These are phyloP conservation scores for Holotrichia oblita DNA, from an alignment of 1,140 invertebrate species.

Conservation along the genomic window DNA sequence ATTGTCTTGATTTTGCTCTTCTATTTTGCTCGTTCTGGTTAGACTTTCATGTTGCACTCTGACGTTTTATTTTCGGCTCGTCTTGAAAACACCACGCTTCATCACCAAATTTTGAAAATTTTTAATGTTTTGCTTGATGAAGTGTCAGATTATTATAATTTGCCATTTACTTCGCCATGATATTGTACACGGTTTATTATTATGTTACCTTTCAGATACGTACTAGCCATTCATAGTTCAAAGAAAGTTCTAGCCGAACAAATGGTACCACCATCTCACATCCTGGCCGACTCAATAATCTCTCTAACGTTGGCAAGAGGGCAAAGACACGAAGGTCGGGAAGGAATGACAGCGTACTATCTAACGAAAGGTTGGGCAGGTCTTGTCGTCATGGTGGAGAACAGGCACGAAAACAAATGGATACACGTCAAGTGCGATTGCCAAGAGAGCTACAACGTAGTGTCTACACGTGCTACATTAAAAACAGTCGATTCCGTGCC, in stretches of 20 bases:
- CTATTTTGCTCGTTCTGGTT: no score
- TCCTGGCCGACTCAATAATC: constrained; percentile 93
- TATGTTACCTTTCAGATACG: constrained; percentile 68
- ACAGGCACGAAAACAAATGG: constrained; percentile 92
- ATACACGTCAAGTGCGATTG: constrained; percentile 97
- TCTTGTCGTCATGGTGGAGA: constrained; percentile 96
- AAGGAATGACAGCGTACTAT: constrained; percentile 98
- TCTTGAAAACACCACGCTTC: no score
- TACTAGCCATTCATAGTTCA: constrained; percentile 92
- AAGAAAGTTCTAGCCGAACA: constrained; percentile 90
- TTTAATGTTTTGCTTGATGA: no score
- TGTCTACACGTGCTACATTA: constrained; percentile 91
- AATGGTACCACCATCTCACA: constrained; percentile 81
- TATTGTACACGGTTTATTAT: neutral
- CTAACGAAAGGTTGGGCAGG: constrained; percentile 98
- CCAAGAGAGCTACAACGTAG: constrained; percentile 96
- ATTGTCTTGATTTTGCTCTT: no score
- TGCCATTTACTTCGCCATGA: no score
- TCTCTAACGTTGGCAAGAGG: constrained; percentile 90
- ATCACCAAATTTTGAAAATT: no score
- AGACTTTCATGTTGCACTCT: no score
- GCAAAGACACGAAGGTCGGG: constrained; percentile 87
- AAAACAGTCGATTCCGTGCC: constrained; percentile 94
- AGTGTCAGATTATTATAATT: no score
- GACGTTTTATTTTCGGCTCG: no score